These are phyloP conservation scores for Caenorhabditis sp. DNA, from an alignment of 2,888 invertebrate genomes.

Conservation along the genomic window DNA sequence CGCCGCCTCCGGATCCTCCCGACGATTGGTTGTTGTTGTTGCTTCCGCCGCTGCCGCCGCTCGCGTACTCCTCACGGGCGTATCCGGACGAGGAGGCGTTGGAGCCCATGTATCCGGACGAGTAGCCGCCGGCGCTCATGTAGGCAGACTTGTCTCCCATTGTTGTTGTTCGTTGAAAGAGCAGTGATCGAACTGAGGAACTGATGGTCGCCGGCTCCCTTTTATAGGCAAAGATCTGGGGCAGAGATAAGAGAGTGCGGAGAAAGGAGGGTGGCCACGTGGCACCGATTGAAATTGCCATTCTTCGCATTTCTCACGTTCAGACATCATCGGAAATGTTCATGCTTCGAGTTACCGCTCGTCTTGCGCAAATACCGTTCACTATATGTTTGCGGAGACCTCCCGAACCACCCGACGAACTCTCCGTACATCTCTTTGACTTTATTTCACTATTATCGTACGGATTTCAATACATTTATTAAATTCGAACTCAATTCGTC, in stretches of 20 bases:
- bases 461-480: not conserved
- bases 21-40: too few species aligned
- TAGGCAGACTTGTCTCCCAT: slow-evolving; percentile 52
- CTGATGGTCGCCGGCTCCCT: not conserved
- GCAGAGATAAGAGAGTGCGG: slow-evolving; percentile 16
- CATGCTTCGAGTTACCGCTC: not conserved
- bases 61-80: slow-evolving; percentile 47
- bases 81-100: too few species aligned
- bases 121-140: too few species aligned
- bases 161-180: slow-evolving; percentile 9
- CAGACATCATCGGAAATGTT: not conserved
- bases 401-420: not conserved
- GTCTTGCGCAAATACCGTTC: not conserved
- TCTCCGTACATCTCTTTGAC: too few species aligned
- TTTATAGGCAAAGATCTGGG: slow-evolving; percentile 8
- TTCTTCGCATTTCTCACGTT: too few species aligned
- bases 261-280: too few species aligned
- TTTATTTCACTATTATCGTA: not conserved
- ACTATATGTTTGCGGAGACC: slow-evolving; percentile 2
- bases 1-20: slow-evolving; percentile 39
- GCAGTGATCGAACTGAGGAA: not conserved
- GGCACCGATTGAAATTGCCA: too few species aligned
- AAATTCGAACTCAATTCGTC: too few species aligned
- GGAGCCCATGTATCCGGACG: too few species aligned
- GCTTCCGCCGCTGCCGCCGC: too few species aligned